Conservation (phyloP, 2,888 invertebrate species). For the Brenthis hecate region DNA sequence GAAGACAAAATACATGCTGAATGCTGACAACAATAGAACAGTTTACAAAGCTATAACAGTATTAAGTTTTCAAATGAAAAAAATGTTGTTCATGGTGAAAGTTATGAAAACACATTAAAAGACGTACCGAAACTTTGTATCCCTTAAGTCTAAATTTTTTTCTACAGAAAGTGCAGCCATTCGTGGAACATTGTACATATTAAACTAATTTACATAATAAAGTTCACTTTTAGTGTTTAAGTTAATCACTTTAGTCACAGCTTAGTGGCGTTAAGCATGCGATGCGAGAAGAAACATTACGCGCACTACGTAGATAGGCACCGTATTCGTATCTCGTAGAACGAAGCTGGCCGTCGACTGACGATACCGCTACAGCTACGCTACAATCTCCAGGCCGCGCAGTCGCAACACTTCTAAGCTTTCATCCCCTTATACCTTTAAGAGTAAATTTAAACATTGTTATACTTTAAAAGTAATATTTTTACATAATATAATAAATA, state of each 20-base stretch:
- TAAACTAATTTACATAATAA: constrained; percentile 50
- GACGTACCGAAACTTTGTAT: constrained; percentile 56
- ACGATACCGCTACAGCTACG: constrained; percentile 53
- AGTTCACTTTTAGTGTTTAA: constrained; percentile 69
- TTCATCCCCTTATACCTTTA: constrained; percentile 42
- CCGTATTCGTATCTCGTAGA: constrained; percentile 45
- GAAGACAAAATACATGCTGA: too few species aligned
- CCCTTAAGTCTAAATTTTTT: constrained; percentile 54
- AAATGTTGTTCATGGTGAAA: constrained; percentile 8
- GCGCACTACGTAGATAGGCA: constrained; percentile 49
- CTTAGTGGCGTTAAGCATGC: constrained; percentile 62
- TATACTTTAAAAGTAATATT: background rate
- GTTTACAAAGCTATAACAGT: constrained; percentile 12
- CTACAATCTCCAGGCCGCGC: constrained; percentile 64
- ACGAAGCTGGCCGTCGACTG: constrained; percentile 54
- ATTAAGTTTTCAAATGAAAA: constrained; percentile 9
- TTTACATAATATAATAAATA: background rate
- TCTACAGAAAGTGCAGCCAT: constrained; percentile 57
- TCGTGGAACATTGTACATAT: constrained; percentile 50
- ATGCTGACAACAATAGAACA: constrained; percentile 6
- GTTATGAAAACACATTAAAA: constrained; percentile 45
- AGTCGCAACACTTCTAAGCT: constrained; percentile 59
- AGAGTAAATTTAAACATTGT: constrained; percentile 4
- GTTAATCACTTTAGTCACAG: constrained; percentile 73
- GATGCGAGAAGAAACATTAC: constrained; percentile 65